These are phyloP conservation scores for Melanotaenia nigrans DNA, from an alignment of 2,797 vertebrate species.

Conservation along the genomic window DNA sequence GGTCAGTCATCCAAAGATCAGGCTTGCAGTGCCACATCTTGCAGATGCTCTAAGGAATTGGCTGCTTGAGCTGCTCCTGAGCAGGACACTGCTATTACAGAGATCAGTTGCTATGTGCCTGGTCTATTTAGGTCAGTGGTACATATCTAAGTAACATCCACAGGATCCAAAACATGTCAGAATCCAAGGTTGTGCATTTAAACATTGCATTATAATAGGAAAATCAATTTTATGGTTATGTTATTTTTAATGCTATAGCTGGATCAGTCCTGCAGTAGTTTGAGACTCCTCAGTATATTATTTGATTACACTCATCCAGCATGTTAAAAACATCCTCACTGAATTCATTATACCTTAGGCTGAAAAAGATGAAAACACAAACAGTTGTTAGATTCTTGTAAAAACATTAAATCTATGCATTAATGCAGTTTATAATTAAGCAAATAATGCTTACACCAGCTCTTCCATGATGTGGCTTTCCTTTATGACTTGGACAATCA, in stretches of 20 bases:
- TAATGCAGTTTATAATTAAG: background rate
- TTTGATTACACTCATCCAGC: constrained; percentile 65
- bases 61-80: background rate
- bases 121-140: background rate
- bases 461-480: constrained; percentile 64
- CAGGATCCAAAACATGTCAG: too few species aligned
- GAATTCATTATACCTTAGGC: constrained; percentile 79
- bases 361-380: constrained; percentile 56
- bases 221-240: background rate
- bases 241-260: background rate
- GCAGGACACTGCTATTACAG: background rate
- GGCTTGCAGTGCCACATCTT: background rate
- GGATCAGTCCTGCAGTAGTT: background rate
- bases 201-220: background rate
- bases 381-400: background rate
- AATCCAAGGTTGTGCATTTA: background rate
- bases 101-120: background rate
- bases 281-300: constrained; percentile 61
- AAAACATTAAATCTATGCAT: background rate
- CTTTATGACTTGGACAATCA: constrained; percentile 67
- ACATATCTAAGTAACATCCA: background rate
- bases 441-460: constrained; percentile 65
- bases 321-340: constrained; percentile 71
- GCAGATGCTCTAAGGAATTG: background rate
- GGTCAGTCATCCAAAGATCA: background rate